Percentiles rank a stretch among this genome's conserved stretches.
Evolutionary conservation across 2,888 invertebrate species (phyloP).

Genomic region (Aricia artaxerxes): DNA sequence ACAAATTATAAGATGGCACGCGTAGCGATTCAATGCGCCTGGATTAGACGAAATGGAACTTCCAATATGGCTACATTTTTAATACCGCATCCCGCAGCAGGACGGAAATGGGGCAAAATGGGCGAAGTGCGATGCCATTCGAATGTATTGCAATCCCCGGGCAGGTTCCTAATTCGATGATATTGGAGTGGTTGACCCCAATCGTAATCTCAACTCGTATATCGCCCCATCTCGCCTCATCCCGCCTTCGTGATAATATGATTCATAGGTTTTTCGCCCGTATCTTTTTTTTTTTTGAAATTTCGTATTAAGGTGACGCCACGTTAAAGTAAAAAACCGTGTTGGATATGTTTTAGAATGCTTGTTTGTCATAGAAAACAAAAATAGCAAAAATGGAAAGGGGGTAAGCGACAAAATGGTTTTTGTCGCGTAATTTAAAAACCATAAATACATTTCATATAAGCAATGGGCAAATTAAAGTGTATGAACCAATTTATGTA

Average conservation of each 20-base stretch:
- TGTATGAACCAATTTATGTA: too few relatives aligned
- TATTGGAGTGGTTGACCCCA: slow-evolving; percentile 25
- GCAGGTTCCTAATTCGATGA: slow-evolving; percentile 15
- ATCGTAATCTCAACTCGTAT: slow-evolving; percentile 9
- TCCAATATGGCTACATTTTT: slow-evolving; percentile 17
- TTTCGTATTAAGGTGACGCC: too few relatives aligned
- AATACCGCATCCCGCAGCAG: background rate
- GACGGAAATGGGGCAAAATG: background rate
- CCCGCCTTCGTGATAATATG: background rate
- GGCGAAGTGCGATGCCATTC: slow-evolving; percentile 7
- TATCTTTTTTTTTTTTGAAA: too few relatives aligned
- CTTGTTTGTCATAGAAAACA: too few relatives aligned
- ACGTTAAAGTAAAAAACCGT: too few relatives aligned
- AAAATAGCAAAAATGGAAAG: too few relatives aligned
- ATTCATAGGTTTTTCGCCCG: background rate
- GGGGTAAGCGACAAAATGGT: too few relatives aligned
- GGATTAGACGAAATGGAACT: background rate
- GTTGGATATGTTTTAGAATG: too few relatives aligned
- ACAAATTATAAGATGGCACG: background rate
- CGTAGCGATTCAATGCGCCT: background rate
- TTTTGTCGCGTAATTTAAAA: too few relatives aligned
- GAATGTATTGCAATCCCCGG: slow-evolving; percentile 24
- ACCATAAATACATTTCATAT: too few relatives aligned
- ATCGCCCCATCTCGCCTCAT: slow-evolving; percentile 8
- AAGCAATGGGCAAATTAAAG: too few relatives aligned